phyloP scores from a whole-genome alignment of 1,140 invertebrate genomes.

The Eciton burchellii region DNA sequence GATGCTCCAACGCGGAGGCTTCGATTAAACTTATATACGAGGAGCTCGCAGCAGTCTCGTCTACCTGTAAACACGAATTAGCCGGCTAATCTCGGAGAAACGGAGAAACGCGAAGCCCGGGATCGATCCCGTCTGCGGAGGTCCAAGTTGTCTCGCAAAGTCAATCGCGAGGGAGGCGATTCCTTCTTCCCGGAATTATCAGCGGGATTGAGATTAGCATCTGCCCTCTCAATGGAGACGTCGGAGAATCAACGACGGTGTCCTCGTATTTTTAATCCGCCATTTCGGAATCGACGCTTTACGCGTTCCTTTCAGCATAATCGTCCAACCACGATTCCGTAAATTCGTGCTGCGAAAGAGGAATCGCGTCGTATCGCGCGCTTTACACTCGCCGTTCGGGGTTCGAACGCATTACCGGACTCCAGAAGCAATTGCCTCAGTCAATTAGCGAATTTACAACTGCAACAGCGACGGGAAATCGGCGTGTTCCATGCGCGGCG shows the following conservation, averaged over 20 bases:
- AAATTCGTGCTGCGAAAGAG: too few species aligned
- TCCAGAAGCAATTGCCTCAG: conserved; percentile 81
- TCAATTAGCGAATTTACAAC: conserved; percentile 84
- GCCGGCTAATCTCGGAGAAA: conserved; percentile 38
- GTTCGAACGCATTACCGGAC: conserved; percentile 71
- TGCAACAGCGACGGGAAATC: conserved; percentile 74
- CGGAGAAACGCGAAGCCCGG: conserved; percentile 47
- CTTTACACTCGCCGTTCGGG: conserved; percentile 49
- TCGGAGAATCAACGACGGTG: too few species aligned
- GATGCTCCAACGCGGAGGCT: conserved; percentile 44
- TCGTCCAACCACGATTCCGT: too few species aligned
- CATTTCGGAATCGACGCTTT: too few species aligned
- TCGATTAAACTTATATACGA: conserved; percentile 54
- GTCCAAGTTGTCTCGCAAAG: background rate
- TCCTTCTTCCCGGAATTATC: background rate
- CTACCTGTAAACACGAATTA: conserved; percentile 50
- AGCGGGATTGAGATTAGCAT: background rate
- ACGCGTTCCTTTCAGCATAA: too few species aligned
- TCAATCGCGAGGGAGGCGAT: background rate
- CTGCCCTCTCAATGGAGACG: too few species aligned
- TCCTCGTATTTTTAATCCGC: too few species aligned
- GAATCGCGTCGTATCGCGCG: conserved; percentile 55
- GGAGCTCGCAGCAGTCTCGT: conserved; percentile 18
- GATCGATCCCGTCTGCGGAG: conserved; percentile 37
- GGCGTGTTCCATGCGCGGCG: conserved; percentile 45